These are phyloP conservation scores for Sphyrna mokarran DNA, from an alignment of 2,113 vertebrate genomes.

Conservation along the genomic window DNA sequence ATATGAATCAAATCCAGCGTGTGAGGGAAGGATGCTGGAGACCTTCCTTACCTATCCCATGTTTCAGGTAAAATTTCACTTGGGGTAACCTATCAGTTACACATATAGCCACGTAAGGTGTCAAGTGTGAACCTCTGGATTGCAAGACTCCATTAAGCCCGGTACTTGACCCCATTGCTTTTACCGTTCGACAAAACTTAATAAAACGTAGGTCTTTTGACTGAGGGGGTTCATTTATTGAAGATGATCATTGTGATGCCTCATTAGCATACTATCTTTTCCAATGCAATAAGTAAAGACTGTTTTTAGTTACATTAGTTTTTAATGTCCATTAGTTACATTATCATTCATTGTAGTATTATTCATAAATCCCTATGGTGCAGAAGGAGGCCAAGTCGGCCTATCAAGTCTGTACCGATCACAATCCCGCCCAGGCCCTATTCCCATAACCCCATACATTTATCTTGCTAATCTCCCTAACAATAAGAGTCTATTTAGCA, in stretches of 20 bases:
- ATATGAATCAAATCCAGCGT: constrained; percentile 91
- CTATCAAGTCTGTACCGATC: no score
- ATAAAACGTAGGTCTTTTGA: neutral
- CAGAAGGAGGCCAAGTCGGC: no score
- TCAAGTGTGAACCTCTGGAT: neutral
- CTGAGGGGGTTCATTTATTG: no score
- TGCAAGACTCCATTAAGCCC: neutral
- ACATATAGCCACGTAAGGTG: neutral
- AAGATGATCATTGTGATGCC: neutral
- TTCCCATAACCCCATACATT: no score
- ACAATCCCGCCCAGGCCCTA: no score
- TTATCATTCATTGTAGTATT: neutral
- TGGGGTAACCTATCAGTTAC: neutral
- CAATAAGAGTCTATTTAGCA: no score
- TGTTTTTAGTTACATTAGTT: no score
- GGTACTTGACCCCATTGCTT: no score
- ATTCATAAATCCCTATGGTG: no score
- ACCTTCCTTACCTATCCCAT: constrained; percentile 97
- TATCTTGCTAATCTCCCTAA: no score
- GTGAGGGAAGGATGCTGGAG: constrained; percentile 92
- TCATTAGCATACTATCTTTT: neutral
- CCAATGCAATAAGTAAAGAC: neutral
- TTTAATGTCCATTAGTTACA: neutral
- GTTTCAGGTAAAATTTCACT: constrained; percentile 77
- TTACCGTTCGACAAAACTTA: neutral